These are phyloP conservation scores for Meloidogyne floridensis DNA, from an alignment of 1,140 invertebrate genomes.

Conservation along the genomic window DNA sequence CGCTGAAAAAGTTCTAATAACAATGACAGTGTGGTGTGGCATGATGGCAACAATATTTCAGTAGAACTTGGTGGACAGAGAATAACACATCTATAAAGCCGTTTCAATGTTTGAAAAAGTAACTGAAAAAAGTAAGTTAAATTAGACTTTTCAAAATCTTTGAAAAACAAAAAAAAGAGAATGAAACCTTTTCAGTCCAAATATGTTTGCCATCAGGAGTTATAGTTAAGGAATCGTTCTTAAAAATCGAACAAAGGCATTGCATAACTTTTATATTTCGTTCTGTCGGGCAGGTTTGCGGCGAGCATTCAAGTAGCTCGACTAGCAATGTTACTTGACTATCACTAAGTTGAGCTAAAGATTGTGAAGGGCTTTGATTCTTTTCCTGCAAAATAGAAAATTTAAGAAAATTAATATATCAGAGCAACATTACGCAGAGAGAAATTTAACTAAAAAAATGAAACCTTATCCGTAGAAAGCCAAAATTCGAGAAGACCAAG, in stretches of 20 bases:
- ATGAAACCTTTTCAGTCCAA: neutral
- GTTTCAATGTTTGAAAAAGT: slow-evolving; percentile 45
- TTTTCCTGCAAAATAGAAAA: slow-evolving; percentile 26
- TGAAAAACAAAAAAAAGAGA: neutral
- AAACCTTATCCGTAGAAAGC: slow-evolving; percentile 33
- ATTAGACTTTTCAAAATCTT: neutral
- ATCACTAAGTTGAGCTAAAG: neutral
- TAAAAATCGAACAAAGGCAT: slow-evolving; percentile 43
- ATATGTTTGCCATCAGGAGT: slow-evolving; percentile 26
- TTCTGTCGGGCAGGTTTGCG: neutral
- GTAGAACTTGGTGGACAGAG: slow-evolving; percentile 37
- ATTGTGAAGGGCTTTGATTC: neutral
- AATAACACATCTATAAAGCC: slow-evolving; percentile 47
- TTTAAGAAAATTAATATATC: slow-evolving; percentile 16
- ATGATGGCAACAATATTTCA: slow-evolving; percentile 21
- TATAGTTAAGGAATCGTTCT: slow-evolving; percentile 24
- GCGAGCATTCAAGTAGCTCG: slow-evolving; percentile 23
- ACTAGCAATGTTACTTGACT: slow-evolving; percentile 18
- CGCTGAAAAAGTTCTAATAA: slow-evolving; percentile 27
- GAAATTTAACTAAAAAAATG: too few species aligned
- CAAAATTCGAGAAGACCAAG: slow-evolving; percentile 47
- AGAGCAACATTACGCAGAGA: too few species aligned
- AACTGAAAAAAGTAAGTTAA: slow-evolving; percentile 33
- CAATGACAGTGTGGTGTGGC: slow-evolving; percentile 31
- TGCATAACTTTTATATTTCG: slow-evolving; percentile 20